Conservation (phyloP, 1,140 invertebrate genomes). For the Cydia fagiglandana region DNA sequence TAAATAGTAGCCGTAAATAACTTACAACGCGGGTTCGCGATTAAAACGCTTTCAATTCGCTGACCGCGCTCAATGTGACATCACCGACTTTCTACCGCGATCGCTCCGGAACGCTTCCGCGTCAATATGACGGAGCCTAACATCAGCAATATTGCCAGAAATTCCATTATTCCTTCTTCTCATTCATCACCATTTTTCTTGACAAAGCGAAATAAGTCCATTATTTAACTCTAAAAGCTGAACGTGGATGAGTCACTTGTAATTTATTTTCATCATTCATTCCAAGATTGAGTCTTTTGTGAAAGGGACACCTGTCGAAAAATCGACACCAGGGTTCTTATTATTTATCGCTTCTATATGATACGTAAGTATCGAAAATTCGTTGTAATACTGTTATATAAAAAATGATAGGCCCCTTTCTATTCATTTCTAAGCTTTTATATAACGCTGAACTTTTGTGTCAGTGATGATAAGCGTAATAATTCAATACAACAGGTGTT, state of each 20-base stretch:
- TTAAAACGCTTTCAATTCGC: too few species aligned
- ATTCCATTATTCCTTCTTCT: background rate
- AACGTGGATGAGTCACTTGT: slow-evolving; percentile 3
- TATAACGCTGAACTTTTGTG: too few species aligned
- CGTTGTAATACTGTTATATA: background rate
- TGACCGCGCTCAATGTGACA: too few species aligned
- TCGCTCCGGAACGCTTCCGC: too few species aligned
- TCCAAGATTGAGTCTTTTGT: slow-evolving; percentile 24
- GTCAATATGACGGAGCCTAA: too few species aligned
- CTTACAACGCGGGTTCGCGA: too few species aligned
- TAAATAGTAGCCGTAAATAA: too few species aligned
- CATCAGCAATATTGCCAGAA: background rate
- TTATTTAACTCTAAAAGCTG: background rate
- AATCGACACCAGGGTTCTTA: background rate
- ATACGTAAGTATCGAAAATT: background rate
- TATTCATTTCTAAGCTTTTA: background rate
- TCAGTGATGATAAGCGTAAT: too few species aligned
- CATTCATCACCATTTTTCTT: background rate
- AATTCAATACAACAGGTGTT: too few species aligned
- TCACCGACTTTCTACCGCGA: too few species aligned
- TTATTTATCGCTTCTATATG: background rate
- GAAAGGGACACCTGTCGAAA: slow-evolving; percentile 1
- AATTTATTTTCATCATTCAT: slow-evolving; percentile 14
- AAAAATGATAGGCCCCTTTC: background rate
- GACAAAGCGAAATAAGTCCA: background rate